Evolutionary conservation across 1,140 invertebrate species (phyloP), one percentile per base, ranked within the genome.

Genomic region (Streblospio benedicti): DNA sequence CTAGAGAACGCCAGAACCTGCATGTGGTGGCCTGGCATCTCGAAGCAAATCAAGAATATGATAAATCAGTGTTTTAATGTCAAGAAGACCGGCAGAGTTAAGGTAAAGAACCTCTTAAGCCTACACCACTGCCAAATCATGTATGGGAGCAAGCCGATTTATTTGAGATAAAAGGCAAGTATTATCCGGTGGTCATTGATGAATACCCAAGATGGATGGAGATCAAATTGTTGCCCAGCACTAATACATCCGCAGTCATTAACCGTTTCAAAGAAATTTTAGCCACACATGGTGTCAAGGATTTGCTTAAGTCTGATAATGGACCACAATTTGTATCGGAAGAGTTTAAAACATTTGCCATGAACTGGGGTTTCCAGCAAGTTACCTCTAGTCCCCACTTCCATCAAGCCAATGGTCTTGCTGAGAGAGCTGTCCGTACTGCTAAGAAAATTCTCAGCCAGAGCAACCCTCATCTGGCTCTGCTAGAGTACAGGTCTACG

Each of bases 321-420:
- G 65, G 60, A 1, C 63, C 67, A 12, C 63, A 69, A 49, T 71
- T 59, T 56, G 35, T 12, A 18, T 56, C 59, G 32, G 33, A 25
- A 31, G 64, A 59, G 25, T 71, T 71, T 31, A 4, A n/a, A 23
- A 23, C 61, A 1, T 70, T 70, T n/a, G n/a, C n/a, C n/a, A n/a
- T n/a, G n/a, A n/a, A n/a, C n/a, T n/a, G n/a, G n/a, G n/a, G n/a
- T n/a, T n/a, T n/a, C n/a, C n/a, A n/a, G n/a, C n/a, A n/a, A n/a
- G n/a, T n/a, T n/a, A n/a, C n/a, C n/a, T n/a, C n/a, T n/a, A n/a
- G n/a, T n/a, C n/a, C n/a, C n/a, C n/a, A n/a, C n/a, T n/a, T n/a
- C n/a, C n/a, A n/a, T n/a, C n/a, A n/a, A n/a, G n/a, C n/a, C n/a
- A n/a, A n/a, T n/a, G n/a, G n/a, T n/a, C n/a, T n/a, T n/a, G n/a